A percentile compares a stretch with the other conserved stretches of the same genome.
These are phyloP conservation scores for Xestia ashworthii DNA, from an alignment of 2,888 invertebrate species.

Conservation along the genomic window DNA sequence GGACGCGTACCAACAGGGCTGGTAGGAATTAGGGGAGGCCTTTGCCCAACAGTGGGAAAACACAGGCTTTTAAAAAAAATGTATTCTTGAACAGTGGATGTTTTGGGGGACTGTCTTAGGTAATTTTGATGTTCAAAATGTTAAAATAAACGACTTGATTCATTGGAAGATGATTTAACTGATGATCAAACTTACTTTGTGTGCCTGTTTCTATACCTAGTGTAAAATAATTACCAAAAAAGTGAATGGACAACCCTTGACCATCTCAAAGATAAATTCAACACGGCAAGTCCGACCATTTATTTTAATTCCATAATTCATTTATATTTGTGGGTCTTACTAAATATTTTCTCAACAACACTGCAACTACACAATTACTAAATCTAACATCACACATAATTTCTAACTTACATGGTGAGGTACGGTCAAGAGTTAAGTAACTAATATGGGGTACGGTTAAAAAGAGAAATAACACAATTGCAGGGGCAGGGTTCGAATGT, in stretches of 20 bases:
- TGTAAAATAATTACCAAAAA: background rate
- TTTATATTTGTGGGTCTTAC: conserved; percentile 31
- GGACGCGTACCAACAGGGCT: too few relatives aligned
- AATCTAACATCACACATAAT: conserved; percentile 43
- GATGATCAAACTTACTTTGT: background rate
- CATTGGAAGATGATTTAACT: background rate
- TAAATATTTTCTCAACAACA: conserved; percentile 37
- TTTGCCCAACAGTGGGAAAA: too few relatives aligned
- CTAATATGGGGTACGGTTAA: background rate
- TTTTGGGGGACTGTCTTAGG: background rate
- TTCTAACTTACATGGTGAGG: background rate
- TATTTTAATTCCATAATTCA: conserved; percentile 18
- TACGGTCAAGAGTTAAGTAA: too few relatives aligned
- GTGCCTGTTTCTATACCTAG: background rate
- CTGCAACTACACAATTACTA: conserved; percentile 22
- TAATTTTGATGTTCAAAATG: background rate
- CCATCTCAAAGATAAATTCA: background rate
- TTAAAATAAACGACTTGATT: background rate
- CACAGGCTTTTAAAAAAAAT: too few relatives aligned
- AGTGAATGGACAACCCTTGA: background rate
- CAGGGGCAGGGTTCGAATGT: too few relatives aligned
- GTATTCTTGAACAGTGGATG: background rate
- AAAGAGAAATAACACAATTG: conserved; percentile 29
- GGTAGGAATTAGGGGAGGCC: too few relatives aligned
- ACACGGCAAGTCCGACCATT: background rate